A percentile compares a stretch with the other conserved stretches of the same genome.
phyloP scores from a whole-genome alignment of 1,140 invertebrate genomes.

The Apis florea region DNA sequence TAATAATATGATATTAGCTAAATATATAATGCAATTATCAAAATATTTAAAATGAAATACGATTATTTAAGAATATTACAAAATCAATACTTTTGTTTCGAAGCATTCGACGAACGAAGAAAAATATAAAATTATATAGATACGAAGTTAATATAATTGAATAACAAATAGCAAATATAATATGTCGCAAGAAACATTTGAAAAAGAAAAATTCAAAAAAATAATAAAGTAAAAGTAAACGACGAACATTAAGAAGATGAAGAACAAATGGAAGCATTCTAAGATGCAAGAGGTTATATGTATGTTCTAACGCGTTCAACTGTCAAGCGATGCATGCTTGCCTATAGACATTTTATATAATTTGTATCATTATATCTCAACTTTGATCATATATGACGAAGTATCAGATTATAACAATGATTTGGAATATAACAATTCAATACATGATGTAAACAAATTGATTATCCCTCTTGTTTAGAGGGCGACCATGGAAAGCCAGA shows the following conservation, averaged over 20 bases:
- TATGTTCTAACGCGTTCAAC: slow-evolving; percentile 29
- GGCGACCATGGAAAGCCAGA: slow-evolving; percentile 54
- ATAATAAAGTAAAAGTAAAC: no score
- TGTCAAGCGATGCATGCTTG: slow-evolving; percentile 36
- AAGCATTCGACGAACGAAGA: not conserved
- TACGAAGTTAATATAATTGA: not conserved
- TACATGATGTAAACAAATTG: slow-evolving; percentile 62
- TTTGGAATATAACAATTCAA: not conserved
- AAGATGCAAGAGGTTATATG: slow-evolving; percentile 47
- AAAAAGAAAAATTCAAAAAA: no score
- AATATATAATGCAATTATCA: not conserved
- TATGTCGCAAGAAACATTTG: no score
- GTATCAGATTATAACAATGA: not conserved
- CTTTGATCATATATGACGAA: not conserved
- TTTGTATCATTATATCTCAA: not conserved
- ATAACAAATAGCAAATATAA: not conserved
- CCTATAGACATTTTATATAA: slow-evolving; percentile 11
- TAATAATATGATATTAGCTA: not conserved
- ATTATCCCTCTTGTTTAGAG: slow-evolving; percentile 40
- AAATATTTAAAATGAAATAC: not conserved
- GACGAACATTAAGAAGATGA: not conserved
- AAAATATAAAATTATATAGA: not conserved
- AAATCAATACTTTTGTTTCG: slow-evolving; percentile 33
- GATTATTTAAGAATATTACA: slow-evolving; percentile 33
- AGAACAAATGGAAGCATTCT: slow-evolving; percentile 12